Evolutionary conservation across 1,140 invertebrate genomes (phyloP).

Genomic region (Pteromalus puparum): DNA sequence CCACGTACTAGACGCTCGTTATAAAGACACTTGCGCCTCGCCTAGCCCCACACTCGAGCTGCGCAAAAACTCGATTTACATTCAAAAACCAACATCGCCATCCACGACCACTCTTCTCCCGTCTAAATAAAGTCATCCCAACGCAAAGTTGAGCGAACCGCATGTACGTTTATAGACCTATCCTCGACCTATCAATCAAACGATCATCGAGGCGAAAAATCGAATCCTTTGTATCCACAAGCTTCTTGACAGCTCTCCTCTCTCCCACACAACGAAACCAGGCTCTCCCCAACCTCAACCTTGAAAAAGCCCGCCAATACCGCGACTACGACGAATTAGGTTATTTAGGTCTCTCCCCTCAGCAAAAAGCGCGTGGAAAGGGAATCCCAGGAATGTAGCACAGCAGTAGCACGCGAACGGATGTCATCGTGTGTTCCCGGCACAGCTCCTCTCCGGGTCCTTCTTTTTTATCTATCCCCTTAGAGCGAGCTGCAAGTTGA

Average conservation of each 20-base stretch:
- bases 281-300: background rate
- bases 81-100: background rate
- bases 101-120: background rate
- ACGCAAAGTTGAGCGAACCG: background rate
- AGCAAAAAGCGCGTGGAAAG: slow-evolving; percentile 43
- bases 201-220: slow-evolving; percentile 3
- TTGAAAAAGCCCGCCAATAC: slow-evolving; percentile 15
- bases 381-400: slow-evolving; percentile 41
- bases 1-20: no score
- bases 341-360: slow-evolving; percentile 46
- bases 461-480: background rate
- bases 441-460: background rate
- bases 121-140: background rate
- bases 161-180: background rate
- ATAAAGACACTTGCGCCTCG: no score
- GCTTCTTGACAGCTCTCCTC: no score
- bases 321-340: slow-evolving; percentile 12
- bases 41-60: no score
- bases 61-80: background rate
- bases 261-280: slow-evolving; percentile 20
- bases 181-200: slow-evolving; percentile 20
- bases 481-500: background rate
- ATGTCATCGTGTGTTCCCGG: background rate
- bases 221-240: background rate
- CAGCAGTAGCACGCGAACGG: slow-evolving; percentile 23